phyloP scores from a whole-genome alignment of 2,113 vertebrate genomes.

The Catagonus wagneri region DNA sequence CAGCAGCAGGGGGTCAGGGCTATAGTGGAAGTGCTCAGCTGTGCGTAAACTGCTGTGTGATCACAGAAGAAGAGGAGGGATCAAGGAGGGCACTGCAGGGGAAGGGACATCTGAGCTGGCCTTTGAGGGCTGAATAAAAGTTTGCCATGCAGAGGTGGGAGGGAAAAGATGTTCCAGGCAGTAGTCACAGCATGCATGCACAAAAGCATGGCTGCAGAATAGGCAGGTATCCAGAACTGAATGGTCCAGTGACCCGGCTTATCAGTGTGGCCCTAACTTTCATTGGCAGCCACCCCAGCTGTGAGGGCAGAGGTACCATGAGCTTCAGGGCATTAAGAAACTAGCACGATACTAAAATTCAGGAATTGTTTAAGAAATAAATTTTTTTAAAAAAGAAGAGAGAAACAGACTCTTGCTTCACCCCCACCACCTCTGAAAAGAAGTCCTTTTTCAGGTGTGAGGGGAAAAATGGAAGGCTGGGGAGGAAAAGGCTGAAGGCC shows the following conservation, averaged over 20 bases:
- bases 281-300: not conserved
- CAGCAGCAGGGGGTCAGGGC: not conserved
- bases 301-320: not conserved
- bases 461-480: not conserved
- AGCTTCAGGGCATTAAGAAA: not conserved
- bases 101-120: not conserved
- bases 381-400: too few relatives aligned
- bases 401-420: not conserved
- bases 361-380: too few relatives aligned
- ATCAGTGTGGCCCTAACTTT: not conserved
- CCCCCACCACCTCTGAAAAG: not conserved
- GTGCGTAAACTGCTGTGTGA: not conserved
- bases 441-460: not conserved
- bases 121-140: not conserved
- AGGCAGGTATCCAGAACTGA: not conserved
- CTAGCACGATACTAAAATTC: too few relatives aligned
- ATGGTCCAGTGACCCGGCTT: not conserved
- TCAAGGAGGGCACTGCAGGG: conserved; percentile 58
- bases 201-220: not conserved
- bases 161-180: not conserved
- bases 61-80: not conserved
- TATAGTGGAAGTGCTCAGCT: not conserved
- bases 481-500: not conserved
- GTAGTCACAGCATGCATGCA: not conserved
- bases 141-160: not conserved